Evolutionary conservation across 2,113 vertebrate species (phyloP).

Genomic region (Pelobates fuscus): DNA sequence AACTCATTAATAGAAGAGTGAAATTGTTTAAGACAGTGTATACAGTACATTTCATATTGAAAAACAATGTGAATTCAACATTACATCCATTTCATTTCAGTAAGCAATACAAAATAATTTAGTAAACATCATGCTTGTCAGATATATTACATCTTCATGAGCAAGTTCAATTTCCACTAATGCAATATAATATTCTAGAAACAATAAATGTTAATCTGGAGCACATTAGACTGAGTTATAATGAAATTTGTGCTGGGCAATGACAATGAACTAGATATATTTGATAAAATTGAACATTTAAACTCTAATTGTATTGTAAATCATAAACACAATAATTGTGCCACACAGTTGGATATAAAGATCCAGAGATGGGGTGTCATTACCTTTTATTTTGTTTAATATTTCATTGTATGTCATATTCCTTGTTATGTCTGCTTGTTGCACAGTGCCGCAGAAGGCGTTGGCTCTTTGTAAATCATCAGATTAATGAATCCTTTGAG

Average conservation of each 20-base stretch:
- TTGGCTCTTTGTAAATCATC: no score
- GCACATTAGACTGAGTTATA: slow-evolving; percentile 32
- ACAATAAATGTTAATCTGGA: slow-evolving; percentile 42
- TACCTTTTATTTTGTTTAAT: no score
- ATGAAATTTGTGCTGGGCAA: slow-evolving; percentile 27
- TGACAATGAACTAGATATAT: slow-evolving; percentile 23
- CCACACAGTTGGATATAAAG: slow-evolving; percentile 13
- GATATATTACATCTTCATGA: neutral
- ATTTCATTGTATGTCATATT: no score
- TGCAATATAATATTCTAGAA: slow-evolving; percentile 31
- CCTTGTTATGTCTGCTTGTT: no score
- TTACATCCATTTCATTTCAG: slow-evolving; percentile 2
- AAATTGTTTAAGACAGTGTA: no score
- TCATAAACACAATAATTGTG: slow-evolving; percentile 35
- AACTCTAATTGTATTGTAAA: slow-evolving; percentile 35
- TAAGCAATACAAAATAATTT: slow-evolving; percentile 14
- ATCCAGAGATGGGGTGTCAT: neutral
- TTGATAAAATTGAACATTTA: slow-evolving; percentile 36
- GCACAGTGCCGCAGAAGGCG: no score
- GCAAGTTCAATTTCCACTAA: slow-evolving; percentile 13
- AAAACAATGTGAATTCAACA: neutral
- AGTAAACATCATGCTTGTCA: neutral
- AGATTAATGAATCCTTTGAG: no score
- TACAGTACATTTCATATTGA: neutral
- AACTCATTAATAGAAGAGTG: no score